Evolutionary conservation across 2,888 invertebrate species (phyloP).

Genomic region (Oligia latruncula): DNA sequence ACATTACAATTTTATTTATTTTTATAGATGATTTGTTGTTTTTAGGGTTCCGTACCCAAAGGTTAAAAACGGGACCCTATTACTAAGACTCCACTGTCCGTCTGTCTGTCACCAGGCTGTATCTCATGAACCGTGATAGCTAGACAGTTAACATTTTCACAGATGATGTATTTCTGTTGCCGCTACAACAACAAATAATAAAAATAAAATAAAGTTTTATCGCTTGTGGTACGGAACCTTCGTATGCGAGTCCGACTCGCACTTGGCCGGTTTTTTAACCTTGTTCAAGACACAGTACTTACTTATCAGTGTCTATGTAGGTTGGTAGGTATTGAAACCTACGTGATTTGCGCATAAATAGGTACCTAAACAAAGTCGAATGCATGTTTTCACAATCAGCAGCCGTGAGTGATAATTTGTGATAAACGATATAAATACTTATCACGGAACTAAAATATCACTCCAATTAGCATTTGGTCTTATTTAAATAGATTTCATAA

Average conservation of each 20-base stretch:
- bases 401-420: conserved; percentile 8
- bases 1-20: neutral
- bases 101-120: too few species aligned
- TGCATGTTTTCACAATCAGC: conserved; percentile 23
- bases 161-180: too few species aligned
- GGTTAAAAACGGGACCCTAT: too few species aligned
- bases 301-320: conserved; percentile 6
- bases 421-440: conserved; percentile 32
- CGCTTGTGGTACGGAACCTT: too few species aligned
- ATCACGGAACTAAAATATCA: conserved; percentile 38
- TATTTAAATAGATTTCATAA: conserved; percentile 65
- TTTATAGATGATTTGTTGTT: neutral
- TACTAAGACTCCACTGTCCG: too few species aligned
- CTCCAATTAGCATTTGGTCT: conserved; percentile 46
- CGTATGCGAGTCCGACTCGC: too few species aligned
- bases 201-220: too few species aligned
- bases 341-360: conserved; percentile 19
- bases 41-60: neutral
- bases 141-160: too few species aligned
- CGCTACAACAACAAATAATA: too few species aligned
- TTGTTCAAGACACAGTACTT: neutral
- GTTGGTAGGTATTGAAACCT: conserved; percentile 19
- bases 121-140: too few species aligned
- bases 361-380: conserved; percentile 22
- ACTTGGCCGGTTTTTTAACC: neutral